Conservation (phyloP, 2,797 vertebrate genomes). For the Clamator glandarius region DNA sequence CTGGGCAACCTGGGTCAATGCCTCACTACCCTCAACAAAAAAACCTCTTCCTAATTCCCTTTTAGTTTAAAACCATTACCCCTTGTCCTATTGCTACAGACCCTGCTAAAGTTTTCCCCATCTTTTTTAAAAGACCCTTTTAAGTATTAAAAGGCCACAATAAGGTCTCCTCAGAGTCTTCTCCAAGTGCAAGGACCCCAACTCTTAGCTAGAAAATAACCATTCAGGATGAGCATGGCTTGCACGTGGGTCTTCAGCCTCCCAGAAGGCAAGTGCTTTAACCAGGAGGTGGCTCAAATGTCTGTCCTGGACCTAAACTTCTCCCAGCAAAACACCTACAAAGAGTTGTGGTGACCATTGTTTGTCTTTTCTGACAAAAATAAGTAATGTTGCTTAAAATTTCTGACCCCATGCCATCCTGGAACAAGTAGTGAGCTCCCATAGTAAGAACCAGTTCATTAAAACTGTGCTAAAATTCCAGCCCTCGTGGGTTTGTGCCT, state of each 20-base stretch:
- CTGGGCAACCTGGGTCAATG: too few relatives aligned
- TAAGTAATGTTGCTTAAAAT: background rate
- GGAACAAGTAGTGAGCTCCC: background rate
- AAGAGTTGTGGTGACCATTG: background rate
- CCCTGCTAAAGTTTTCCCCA: too few relatives aligned
- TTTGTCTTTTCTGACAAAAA: background rate
- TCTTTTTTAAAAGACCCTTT: too few relatives aligned
- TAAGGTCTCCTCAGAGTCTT: too few relatives aligned
- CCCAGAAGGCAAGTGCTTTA: accelerated
- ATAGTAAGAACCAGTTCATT: background rate
- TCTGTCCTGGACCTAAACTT: background rate
- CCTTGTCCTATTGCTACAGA: too few relatives aligned
- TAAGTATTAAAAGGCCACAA: too few relatives aligned
- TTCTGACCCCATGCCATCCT: background rate
- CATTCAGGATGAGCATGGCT: background rate
- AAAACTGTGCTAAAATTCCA: background rate
- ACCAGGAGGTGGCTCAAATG: background rate
- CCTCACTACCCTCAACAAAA: too few relatives aligned
- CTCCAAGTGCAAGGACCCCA: too few relatives aligned
- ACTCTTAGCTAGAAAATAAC: background rate
- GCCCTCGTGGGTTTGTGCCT: accelerated
- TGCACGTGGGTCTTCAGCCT: background rate
- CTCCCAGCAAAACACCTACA: background rate
- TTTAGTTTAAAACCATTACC: too few relatives aligned
- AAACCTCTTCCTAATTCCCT: too few relatives aligned